A percentile compares a stretch with the other conserved stretches of the same genome.
Conservation (phyloP, 1,140 invertebrate genomes). For the Kradibia gibbosae region DNA sequence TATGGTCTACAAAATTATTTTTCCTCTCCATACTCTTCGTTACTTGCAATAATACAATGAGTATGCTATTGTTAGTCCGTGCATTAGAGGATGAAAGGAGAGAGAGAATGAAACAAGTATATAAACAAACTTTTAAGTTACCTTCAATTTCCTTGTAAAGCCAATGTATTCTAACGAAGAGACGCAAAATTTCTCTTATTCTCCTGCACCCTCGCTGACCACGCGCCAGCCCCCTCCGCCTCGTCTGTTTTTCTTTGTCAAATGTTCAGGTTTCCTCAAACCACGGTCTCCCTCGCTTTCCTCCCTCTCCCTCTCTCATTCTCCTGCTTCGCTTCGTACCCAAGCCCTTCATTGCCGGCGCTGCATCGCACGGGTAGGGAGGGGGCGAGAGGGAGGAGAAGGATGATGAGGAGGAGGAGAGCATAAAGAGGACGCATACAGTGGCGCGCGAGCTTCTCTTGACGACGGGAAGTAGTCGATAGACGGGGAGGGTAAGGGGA, state of each 20-base stretch:
- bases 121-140: not conserved
- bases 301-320: not conserved
- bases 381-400: not conserved
- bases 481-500: not conserved
- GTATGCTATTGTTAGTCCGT: not conserved
- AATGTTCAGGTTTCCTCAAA: not conserved
- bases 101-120: not conserved
- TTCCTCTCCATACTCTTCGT: not conserved
- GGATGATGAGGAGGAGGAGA: not conserved
- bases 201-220: not conserved
- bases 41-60: not conserved
- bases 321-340: too few relatives aligned
- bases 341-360: too few relatives aligned
- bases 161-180: constrained; percentile 17
- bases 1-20: not conserved
- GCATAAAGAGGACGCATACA: constrained; percentile 5
- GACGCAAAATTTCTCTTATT: constrained; percentile 4
- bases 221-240: not conserved
- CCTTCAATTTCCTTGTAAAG: not conserved
- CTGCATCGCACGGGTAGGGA: too few relatives aligned
- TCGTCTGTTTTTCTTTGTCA: not conserved
- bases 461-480: not conserved
- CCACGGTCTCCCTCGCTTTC: not conserved
- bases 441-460: not conserved
- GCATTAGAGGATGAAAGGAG: not conserved